Percentiles rank a stretch among this genome's conserved stretches.
These are phyloP conservation scores for Molossus alvarezi DNA, from an alignment of 2,797 vertebrate genomes.

Conservation along the genomic window DNA sequence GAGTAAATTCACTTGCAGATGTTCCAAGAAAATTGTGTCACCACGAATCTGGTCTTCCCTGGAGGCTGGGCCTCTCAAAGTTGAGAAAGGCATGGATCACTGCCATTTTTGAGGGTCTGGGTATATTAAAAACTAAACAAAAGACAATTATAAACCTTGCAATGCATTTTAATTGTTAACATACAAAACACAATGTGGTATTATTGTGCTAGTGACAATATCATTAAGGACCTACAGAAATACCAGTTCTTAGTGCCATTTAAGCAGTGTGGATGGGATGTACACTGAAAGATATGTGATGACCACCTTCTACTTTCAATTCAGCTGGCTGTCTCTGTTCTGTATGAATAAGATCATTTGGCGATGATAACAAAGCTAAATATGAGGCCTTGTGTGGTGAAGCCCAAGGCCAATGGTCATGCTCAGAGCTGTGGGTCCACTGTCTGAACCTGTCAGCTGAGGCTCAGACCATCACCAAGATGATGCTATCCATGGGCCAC, in stretches of 20 bases:
- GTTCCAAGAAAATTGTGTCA: conserved; percentile 42
- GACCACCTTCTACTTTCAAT: neutral
- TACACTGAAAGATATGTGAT: neutral
- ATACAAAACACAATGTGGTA: neutral
- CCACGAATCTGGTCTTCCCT: conserved; percentile 29
- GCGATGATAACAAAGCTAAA: neutral
- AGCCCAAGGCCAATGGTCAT: neutral
- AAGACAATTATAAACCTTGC: neutral
- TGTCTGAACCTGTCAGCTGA: neutral
- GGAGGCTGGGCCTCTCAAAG: neutral
- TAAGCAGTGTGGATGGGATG: neutral
- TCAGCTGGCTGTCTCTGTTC: neutral
- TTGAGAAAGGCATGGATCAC: neutral
- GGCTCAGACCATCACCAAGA: neutral
- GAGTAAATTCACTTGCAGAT: neutral
- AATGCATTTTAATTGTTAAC: neutral
- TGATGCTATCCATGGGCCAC: neutral
- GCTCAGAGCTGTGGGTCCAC: neutral
- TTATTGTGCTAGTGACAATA: neutral
- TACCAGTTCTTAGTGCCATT: neutral
- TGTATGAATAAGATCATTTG: neutral
- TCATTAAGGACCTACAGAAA: conserved; percentile 30
- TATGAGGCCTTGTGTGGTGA: neutral
- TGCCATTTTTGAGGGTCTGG: neutral
- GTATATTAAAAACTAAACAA: conserved; percentile 10